These are phyloP conservation scores for Volucella inflata DNA, from an alignment of 2,888 invertebrate species.

Conservation along the genomic window DNA sequence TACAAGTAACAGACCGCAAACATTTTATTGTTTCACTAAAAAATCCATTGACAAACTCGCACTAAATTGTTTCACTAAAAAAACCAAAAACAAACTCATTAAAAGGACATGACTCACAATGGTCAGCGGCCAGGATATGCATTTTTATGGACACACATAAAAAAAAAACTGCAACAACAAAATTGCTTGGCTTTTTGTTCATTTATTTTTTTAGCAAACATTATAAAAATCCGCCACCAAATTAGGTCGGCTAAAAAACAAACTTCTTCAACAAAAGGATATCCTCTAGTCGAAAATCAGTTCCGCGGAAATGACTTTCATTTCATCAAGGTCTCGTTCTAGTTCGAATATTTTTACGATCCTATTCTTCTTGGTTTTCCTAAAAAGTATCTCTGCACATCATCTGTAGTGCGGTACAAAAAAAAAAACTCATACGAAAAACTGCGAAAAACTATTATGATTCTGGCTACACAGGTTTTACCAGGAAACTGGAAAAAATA, in stretches of 20 bases:
- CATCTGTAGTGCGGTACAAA: conserved; percentile 44
- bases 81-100: too few relatives aligned
- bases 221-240: conserved; percentile 59
- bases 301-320: conserved; percentile 42
- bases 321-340: conserved; percentile 23
- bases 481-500: conserved; percentile 43
- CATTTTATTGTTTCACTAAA: too few relatives aligned
- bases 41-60: too few relatives aligned
- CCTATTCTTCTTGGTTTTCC: conserved; percentile 38
- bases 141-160: conserved; percentile 49
- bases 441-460: neutral
- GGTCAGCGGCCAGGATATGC: neutral
- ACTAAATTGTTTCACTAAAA: too few relatives aligned
- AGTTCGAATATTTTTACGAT: conserved; percentile 62
- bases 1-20: too few relatives aligned
- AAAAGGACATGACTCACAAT: too few relatives aligned
- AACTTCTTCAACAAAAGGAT: conserved; percentile 51
- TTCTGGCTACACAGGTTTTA: conserved; percentile 1
- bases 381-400: conserved; percentile 17
- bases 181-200: neutral
- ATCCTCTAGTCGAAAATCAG: conserved; percentile 3
- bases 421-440: conserved; percentile 27
- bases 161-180: conserved; percentile 25
- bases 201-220: conserved; percentile 61
- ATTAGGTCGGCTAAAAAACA: conserved; percentile 68